Conservation (phyloP, 1,140 invertebrate species). For the Brachionus rubens region DNA sequence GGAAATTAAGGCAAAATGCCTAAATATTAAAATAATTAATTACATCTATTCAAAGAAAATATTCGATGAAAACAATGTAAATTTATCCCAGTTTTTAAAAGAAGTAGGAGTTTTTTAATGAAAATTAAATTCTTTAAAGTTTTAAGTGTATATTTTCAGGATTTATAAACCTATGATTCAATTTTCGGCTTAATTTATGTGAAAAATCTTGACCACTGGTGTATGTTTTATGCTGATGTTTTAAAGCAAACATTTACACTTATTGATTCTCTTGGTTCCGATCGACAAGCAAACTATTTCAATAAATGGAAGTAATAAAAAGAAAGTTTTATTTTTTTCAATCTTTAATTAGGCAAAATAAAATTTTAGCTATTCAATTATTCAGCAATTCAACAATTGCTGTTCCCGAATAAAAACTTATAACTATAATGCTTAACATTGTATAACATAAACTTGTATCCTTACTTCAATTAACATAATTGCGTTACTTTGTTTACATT, state of each 20-base stretch:
- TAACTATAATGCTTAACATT: too few relatives aligned
- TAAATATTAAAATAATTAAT: too few relatives aligned
- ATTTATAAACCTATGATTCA: not conserved
- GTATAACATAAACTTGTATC: too few relatives aligned
- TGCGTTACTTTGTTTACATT: too few relatives aligned
- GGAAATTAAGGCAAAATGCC: too few relatives aligned
- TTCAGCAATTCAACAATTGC: too few relatives aligned
- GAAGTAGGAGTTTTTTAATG: not conserved
- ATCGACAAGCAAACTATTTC: not conserved
- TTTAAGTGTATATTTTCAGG: not conserved
- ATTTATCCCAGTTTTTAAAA: not conserved
- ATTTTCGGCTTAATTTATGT: conserved; percentile 2
- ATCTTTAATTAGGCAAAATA: not conserved
- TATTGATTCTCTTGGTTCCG: not conserved
- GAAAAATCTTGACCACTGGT: not conserved
- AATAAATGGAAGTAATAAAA: conserved; percentile 5
- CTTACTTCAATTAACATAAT: too few relatives aligned
- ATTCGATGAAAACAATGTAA: not conserved
- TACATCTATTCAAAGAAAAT: too few relatives aligned
- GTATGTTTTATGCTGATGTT: conserved; percentile 8
- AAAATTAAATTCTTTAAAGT: not conserved
- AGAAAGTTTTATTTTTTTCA: not conserved
- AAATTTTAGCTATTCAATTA: too few relatives aligned
- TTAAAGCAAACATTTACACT: not conserved
- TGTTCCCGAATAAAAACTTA: too few relatives aligned